These are phyloP conservation scores for Ptyas mucosa DNA, from an alignment of 2,113 vertebrate species.

Conservation along the genomic window DNA sequence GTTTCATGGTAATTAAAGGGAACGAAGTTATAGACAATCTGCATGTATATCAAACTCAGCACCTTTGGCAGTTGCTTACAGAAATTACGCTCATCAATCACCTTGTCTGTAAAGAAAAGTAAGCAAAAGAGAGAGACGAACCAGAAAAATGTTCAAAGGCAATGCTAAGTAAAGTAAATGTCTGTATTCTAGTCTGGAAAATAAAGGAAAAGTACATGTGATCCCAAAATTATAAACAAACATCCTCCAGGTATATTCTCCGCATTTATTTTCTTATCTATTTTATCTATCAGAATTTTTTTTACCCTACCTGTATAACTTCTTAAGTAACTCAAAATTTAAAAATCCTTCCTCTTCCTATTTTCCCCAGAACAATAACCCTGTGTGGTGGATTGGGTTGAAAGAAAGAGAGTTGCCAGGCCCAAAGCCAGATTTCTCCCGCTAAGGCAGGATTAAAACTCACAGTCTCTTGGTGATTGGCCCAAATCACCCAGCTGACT, in stretches of 20 bases:
- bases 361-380: neutral
- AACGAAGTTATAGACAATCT: constrained; percentile 58
- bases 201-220: neutral
- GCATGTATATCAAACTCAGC: constrained; percentile 70
- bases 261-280: neutral
- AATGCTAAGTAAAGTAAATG: constrained; percentile 34
- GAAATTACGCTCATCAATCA: constrained; percentile 78
- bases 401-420: neutral
- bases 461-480: neutral
- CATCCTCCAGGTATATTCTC: neutral
- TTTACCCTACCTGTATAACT: neutral
- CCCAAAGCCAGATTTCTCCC: neutral
- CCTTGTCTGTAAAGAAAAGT: constrained; percentile 53
- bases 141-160: constrained; percentile 32
- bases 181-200: neutral
- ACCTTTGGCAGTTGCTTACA: constrained; percentile 68
- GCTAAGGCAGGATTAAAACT: neutral
- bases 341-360: neutral
- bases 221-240: constrained; percentile 37
- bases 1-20: constrained; percentile 70
- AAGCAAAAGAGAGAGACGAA: constrained; percentile 36
- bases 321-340: neutral
- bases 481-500: neutral
- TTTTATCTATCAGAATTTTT: neutral
- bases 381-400: neutral